These are phyloP conservation scores for Columbina picui DNA, from an alignment of 2,113 vertebrate species.

Conservation along the genomic window DNA sequence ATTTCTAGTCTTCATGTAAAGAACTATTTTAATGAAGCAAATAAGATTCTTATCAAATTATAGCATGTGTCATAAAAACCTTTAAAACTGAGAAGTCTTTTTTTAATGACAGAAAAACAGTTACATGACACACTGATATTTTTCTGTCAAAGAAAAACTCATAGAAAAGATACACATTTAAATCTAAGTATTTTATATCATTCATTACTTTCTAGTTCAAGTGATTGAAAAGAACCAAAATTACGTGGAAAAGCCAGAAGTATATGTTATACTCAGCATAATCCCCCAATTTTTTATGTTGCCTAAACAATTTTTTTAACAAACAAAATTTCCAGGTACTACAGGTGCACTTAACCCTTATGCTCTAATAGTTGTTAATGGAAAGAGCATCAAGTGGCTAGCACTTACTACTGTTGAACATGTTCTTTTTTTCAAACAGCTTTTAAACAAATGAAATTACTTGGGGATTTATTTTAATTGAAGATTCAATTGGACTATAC, in stretches of 20 bases:
- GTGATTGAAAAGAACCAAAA: not conserved
- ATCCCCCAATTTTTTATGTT: not conserved
- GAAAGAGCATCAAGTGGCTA: slow-evolving; percentile 35
- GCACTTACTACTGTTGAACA: slow-evolving; percentile 11
- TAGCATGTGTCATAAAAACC: not conserved
- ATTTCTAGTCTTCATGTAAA: not conserved
- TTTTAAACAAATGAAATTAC: slow-evolving; percentile 78
- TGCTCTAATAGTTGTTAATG: not conserved
- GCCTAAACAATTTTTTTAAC: not conserved
- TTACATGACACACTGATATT: not conserved
- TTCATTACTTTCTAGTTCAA: not conserved
- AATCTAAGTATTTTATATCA: not conserved
- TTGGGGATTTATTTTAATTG: slow-evolving; percentile 75
- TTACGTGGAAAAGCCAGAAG: not conserved
- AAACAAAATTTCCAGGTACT: not conserved
- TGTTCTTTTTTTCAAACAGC: slow-evolving; percentile 41
- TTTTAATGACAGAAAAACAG: not conserved
- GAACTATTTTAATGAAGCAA: not conserved
- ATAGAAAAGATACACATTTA: not conserved
- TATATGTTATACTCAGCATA: not conserved
- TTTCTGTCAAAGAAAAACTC: not conserved
- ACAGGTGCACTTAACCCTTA: not conserved
- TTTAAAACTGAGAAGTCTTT: not conserved
- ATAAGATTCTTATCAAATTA: not conserved
- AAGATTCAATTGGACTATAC: slow-evolving; percentile 71